Evolutionary conservation across 2,888 invertebrate species (phyloP).

Genomic region (Dioctria rufipes): DNA sequence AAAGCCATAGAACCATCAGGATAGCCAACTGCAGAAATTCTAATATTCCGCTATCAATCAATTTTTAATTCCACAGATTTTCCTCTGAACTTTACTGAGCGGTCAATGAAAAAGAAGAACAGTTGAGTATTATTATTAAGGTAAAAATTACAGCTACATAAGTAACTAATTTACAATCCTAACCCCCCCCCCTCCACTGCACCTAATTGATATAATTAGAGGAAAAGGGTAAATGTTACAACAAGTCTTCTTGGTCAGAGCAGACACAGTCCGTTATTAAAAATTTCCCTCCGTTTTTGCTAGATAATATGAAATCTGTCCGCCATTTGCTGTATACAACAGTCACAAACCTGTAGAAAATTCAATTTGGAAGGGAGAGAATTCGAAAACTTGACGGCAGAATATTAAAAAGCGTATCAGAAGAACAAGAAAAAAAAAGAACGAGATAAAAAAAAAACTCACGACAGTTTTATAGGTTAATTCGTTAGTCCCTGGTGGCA

Average conservation of each 20-base stretch:
- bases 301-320: not conserved
- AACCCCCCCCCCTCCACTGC: not conserved
- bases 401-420: constrained; percentile 18
- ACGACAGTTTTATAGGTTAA: not conserved
- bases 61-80: too few relatives aligned
- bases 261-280: constrained; percentile 20
- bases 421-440: not conserved
- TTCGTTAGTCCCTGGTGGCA: constrained; percentile 20
- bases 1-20: too few relatives aligned
- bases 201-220: constrained; percentile 35
- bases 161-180: constrained; percentile 32
- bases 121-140: constrained; percentile 2
- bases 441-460: not conserved
- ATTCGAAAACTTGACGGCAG: not conserved
- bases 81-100: too few relatives aligned
- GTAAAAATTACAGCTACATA: constrained; percentile 30
- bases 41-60: too few relatives aligned
- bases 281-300: constrained; percentile 12
- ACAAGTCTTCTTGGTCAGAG: not conserved
- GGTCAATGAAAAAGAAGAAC: not conserved
- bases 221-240: constrained; percentile 29
- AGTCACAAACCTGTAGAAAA: constrained; percentile 14
- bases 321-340: not conserved
- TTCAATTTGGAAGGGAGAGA: constrained; percentile 16
- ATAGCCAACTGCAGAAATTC: too few relatives aligned